Evolutionary conservation across 2,113 vertebrate genomes (phyloP), one percentile per base, ranked within the genome.

Genomic region (Microtus pennsylvanicus): DNA sequence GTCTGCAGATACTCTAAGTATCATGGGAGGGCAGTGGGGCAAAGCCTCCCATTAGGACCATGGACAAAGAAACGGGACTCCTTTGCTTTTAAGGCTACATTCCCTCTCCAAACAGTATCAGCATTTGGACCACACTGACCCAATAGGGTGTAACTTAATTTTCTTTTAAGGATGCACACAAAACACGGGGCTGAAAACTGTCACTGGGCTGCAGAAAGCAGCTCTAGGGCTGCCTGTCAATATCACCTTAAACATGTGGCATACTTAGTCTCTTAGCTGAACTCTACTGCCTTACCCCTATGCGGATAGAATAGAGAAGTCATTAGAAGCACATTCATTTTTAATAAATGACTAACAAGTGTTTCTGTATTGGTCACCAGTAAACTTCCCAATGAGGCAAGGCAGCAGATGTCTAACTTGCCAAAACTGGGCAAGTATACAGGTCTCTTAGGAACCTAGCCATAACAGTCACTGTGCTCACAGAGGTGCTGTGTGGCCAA

Each of bases 61-160:
- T 19, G 14, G 67, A 91, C 63, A 95, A 81, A 86, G 13, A 14
- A 97, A 85, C 33, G 3, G 33, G 19, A 35, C 74, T 86, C 45
- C 55, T 77, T 93, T 93, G 50, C 83, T 91, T 87, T 69, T 65
- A 61, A 72, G 33, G 28, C 35, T 21, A 45, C 6, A 52, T 10
- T 88, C 87, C 28, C 12, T 69, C 45, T 95, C 82, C 58, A 58
- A 80, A 97, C 9, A 86, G 50, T 24, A 76, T n/a, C 47, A 94
- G 61, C 55, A 50, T 3, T 45, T 38, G 58, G 69, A 74, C 24
- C 61, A 87, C 74, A 87, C 19, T 63, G 75, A 78, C 47, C 88
- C 50, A 74, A 80, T 38, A 5, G 65, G 69, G 90, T 58, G n/a
- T 16, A 72, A n/a, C 22, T 94, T 90, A 47, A 81, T 80, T 80